Evolutionary conservation across 2,888 invertebrate species (phyloP).

Genomic region (Drosophila setosimentum): DNA sequence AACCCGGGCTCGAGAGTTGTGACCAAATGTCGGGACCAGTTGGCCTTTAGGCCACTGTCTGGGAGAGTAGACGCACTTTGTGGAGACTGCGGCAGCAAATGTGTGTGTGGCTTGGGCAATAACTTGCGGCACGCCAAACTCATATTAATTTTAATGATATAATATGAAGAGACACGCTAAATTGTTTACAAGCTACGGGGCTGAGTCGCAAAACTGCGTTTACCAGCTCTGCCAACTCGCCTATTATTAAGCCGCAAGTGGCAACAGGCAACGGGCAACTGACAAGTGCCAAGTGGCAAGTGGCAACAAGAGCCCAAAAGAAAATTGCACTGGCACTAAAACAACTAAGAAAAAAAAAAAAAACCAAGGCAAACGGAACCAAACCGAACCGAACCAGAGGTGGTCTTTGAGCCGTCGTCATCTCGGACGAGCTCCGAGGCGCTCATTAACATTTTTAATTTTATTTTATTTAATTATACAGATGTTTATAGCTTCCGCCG

Average conservation of each 20-base stretch:
- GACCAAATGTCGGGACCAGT: conserved; percentile 13
- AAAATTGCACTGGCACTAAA: conserved; percentile 16
- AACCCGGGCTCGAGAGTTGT: conserved; percentile 15
- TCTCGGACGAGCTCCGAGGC: conserved; percentile 22
- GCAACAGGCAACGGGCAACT: conserved; percentile 9
- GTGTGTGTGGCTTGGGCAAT: conserved; percentile 41
- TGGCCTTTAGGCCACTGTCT: conserved; percentile 40
- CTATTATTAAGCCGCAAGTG: conserved; percentile 16
- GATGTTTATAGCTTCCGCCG: conserved; percentile 79
- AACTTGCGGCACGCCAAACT: conserved; percentile 74
- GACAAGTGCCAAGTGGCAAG: conserved; percentile 4
- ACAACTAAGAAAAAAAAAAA: not conserved
- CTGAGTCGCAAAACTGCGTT: conserved; percentile 56
- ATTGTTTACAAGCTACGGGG: conserved; percentile 76
- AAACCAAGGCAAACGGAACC: not conserved
- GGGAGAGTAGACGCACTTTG: conserved; percentile 42
- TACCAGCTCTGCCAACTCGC: conserved; percentile 20
- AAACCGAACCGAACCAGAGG: not conserved
- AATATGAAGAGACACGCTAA: conserved; percentile 77
- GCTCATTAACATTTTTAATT: conserved; percentile 81
- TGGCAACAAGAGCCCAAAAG: conserved; percentile 20
- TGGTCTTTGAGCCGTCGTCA: conserved; percentile 4
- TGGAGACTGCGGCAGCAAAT: conserved; percentile 3
- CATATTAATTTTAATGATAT: conserved; percentile 81
- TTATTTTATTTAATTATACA: conserved; percentile 81